Percentiles rank a stretch among this genome's conserved stretches.
Evolutionary conservation across 2,888 invertebrate genomes (phyloP).

Genomic region (Nasonovia ribisnigri): DNA sequence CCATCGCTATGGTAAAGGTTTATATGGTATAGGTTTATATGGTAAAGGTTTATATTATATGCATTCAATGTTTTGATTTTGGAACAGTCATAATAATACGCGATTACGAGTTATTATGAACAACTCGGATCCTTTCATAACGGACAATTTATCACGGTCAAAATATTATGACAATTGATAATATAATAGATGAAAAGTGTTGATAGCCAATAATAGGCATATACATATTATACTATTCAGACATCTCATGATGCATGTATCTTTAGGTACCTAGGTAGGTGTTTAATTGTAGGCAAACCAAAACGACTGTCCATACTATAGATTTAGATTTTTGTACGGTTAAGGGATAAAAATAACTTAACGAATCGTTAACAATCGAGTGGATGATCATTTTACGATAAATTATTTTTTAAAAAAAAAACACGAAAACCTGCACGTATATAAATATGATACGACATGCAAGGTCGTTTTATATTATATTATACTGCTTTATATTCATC

Average conservation of each 20-base stretch:
- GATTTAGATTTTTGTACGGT: neutral
- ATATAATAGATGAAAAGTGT: neutral
- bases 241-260: neutral
- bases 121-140: slow-evolving; percentile 5
- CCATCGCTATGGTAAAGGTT: neutral
- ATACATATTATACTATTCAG: neutral
- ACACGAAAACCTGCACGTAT: neutral
- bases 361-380: neutral
- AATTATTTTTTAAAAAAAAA: neutral
- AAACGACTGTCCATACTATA: neutral
- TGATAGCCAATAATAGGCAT: neutral
- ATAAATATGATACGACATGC: slow-evolving; percentile 3
- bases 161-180: slow-evolving; percentile 28
- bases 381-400: neutral
- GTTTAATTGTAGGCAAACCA: neutral
- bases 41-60: neutral
- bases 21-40: neutral
- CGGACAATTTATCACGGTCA: slow-evolving; percentile 43
- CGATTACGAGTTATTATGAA: slow-evolving; percentile 8
- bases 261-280: neutral
- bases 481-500: neutral
- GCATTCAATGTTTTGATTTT: neutral
- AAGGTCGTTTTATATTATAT: neutral
- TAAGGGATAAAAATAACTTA: neutral
- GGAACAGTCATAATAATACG: slow-evolving; percentile 13